Evolutionary conservation across 2,888 invertebrate species (phyloP).

Genomic region (Temnothorax ravouxi): DNA sequence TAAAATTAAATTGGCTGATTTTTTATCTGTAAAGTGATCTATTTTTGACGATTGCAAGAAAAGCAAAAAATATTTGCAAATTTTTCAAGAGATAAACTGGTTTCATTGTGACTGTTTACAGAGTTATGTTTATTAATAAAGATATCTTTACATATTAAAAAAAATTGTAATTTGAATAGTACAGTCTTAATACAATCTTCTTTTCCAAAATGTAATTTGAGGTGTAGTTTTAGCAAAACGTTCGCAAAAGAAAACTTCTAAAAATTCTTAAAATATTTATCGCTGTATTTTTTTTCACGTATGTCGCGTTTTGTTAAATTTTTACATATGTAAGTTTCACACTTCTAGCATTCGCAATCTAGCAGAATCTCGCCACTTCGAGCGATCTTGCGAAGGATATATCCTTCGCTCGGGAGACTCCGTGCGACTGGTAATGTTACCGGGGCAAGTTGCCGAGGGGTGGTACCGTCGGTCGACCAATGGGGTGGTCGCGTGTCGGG

Average conservation of each 20-base stretch:
- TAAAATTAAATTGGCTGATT: neutral
- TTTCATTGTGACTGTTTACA: neutral
- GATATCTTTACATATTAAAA: neutral
- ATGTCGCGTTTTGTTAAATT: neutral
- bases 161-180: neutral
- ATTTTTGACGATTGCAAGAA: neutral
- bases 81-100: neutral
- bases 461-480: conserved; percentile 72
- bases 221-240: neutral
- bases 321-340: conserved; percentile 8
- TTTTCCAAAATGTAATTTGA: neutral
- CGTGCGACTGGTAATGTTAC: conserved; percentile 51
- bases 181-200: neutral
- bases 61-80: neutral
- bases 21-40: neutral
- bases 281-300: neutral
- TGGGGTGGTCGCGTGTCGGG: conserved; percentile 53
- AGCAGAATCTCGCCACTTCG: conserved; percentile 28
- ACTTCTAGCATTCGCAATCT: conserved; percentile 11
- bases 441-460: conserved; percentile 74
- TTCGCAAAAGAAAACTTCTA: neutral
- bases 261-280: neutral
- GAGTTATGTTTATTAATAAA: neutral
- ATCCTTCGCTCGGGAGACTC: conserved; percentile 31
- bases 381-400: conserved; percentile 55